Evolutionary conservation across 2,797 vertebrate genomes (phyloP), one percentile per base, ranked within the genome.

Genomic region (Sciurus carolinensis): DNA sequence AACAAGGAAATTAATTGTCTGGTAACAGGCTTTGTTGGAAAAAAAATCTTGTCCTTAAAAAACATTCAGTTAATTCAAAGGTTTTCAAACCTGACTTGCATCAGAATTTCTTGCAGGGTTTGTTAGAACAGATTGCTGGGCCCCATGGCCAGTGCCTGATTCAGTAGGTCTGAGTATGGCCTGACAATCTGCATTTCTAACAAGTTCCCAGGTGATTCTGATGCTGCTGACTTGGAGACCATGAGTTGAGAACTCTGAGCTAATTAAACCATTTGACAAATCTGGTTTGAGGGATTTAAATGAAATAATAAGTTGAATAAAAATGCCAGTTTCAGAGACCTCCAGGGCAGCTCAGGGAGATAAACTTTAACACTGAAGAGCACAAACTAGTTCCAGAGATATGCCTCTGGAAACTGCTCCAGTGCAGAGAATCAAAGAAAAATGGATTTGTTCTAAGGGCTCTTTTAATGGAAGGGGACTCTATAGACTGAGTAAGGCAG

Each of bases 211-310:
- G 42, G 24, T 30, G 33, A 67, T 7, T 24, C 26, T 59, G n/a
- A 18, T 11, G 12, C 26, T 86, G 57, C 64, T 59, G 17, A 69
- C 73, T 33, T 69, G 57, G 17, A 15, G 47, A 93, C 33, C 1
- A 47, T 24, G 13, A 90, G 76, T 17, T 89, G 33, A 93, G 33
- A 79, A 76, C 50, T 47, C 42, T 42, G 8, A 92, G 73, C 50
- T 47, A 69, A 90, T n/a, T 24, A 93, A 92, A 28, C 69, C 52
- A 57, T 57, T 87, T 44, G 64, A 36, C 57, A 77, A 90, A 81
- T 81, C 64, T 88, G 64, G 59, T 82, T 39, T 71, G 72, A 95
- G 84, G 17, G 67, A 86, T 95, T 87, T 71, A 87, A 59, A 20
- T 67, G 30, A 93, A 72, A 54, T 79, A 82, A 85, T 79, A 82